Percentiles rank a stretch among this genome's conserved stretches.
These are phyloP conservation scores for Periparus ater DNA, from an alignment of 2,797 vertebrate species.

Conservation along the genomic window DNA sequence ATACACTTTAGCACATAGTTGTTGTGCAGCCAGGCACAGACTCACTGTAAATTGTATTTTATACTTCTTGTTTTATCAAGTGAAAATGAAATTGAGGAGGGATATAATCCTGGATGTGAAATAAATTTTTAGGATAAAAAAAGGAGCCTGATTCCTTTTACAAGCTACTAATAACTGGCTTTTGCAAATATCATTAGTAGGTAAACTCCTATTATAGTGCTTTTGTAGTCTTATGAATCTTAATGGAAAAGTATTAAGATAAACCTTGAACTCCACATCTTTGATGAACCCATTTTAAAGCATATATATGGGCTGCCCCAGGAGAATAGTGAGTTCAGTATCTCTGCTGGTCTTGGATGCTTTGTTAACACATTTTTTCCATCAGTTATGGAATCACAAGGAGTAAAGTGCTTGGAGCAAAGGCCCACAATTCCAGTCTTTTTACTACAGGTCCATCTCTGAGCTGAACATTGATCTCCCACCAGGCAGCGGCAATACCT, in stretches of 20 bases:
- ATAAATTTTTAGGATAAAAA: slow-evolving; percentile 44
- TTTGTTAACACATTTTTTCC: not conserved
- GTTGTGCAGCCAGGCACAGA: slow-evolving; percentile 3
- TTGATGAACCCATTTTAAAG: not conserved
- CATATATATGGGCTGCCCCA: not conserved
- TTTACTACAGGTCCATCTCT: not conserved
- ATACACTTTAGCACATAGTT: slow-evolving; percentile 28
- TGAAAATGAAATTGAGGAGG: slow-evolving; percentile 57
- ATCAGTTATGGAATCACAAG: not conserved
- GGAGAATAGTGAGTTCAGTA: not conserved
- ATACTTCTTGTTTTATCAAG: slow-evolving; percentile 54
- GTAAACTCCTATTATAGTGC: slow-evolving; percentile 27
- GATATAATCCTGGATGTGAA: slow-evolving; percentile 6
- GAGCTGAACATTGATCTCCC: not conserved
- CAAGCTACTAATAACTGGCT: slow-evolving; percentile 28
- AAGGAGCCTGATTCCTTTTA: slow-evolving; percentile 8
- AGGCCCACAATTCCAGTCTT: not conserved
- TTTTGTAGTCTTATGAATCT: slow-evolving; percentile 39
- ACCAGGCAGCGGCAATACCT: not conserved
- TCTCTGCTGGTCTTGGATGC: not conserved
- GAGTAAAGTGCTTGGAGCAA: not conserved
- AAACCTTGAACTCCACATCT: slow-evolving; percentile 12
- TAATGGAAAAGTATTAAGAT: not conserved
- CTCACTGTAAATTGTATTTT: slow-evolving; percentile 31
- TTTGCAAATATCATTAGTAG: slow-evolving; percentile 50